These are phyloP conservation scores for Lagopus muta DNA, from an alignment of 2,113 vertebrate species.

Conservation along the genomic window DNA sequence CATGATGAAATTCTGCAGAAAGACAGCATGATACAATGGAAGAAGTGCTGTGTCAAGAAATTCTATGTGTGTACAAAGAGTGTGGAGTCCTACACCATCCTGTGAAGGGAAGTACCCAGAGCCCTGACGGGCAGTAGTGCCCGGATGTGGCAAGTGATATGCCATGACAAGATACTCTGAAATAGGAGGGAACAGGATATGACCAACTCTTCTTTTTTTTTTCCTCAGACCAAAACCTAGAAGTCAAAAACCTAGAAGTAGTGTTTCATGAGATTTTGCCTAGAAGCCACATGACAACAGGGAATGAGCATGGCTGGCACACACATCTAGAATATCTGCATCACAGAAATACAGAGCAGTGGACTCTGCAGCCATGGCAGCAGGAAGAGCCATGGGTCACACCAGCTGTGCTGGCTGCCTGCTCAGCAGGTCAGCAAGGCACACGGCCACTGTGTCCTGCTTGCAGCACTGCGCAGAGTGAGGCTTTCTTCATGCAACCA, in stretches of 20 bases:
- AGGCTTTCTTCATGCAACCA: neutral
- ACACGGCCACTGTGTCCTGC: neutral
- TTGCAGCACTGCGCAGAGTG: neutral
- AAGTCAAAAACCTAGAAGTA: neutral
- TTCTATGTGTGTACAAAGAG: neutral
- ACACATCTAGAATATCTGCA: neutral
- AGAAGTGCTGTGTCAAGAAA: slow-evolving; percentile 12
- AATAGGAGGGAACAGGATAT: slow-evolving; percentile 3
- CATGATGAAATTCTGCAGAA: neutral
- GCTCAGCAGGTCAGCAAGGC: accelerated
- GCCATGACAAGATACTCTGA: neutral
- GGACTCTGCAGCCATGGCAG: neutral
- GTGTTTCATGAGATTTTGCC: neutral
- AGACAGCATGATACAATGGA: neutral
- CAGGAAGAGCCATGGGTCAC: too few species aligned
- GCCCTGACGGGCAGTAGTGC: accelerated
- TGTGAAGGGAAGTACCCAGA: neutral
- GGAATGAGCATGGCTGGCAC: accelerated
- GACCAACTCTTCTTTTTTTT: neutral
- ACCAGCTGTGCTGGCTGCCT: neutral
- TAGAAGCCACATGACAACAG: neutral
- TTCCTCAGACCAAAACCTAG: neutral
- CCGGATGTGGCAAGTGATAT: neutral
- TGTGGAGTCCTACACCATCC: neutral
- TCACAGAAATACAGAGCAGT: neutral